Conservation (phyloP, 64 coral and sea anemone genomes). For the Actinia equina region DNA sequence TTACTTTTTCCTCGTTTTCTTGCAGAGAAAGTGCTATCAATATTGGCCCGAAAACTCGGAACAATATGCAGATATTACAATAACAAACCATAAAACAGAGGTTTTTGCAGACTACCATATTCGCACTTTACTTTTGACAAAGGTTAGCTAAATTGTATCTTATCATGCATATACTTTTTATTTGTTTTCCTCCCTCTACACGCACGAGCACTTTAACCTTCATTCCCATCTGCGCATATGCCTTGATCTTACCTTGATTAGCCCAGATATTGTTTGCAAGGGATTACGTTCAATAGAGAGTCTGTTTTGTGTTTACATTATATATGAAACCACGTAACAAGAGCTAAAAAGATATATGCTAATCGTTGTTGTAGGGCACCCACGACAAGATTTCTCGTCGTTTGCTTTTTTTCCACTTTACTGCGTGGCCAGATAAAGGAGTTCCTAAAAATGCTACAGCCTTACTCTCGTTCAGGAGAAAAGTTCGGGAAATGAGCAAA, state of each 20-base stretch:
- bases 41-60: slow-evolving; percentile 67
- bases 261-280: too few relatives aligned
- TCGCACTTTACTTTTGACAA: slow-evolving; percentile 53
- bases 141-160: slow-evolving; percentile 31
- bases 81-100: slow-evolving; percentile 58
- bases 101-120: slow-evolving; percentile 74
- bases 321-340: background rate
- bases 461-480: slow-evolving; percentile 36
- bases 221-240: too few relatives aligned
- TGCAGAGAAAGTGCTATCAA: slow-evolving; percentile 77
- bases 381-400: slow-evolving; percentile 20
- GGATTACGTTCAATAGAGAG: too few relatives aligned
- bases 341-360: background rate
- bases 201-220: too few relatives aligned
- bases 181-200: background rate
- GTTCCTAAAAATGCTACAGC: slow-evolving; percentile 52
- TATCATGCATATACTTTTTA: background rate
- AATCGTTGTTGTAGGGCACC: background rate
- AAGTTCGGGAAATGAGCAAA: slow-evolving; percentile 18
- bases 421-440: slow-evolving; percentile 62
- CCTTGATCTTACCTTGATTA: too few relatives aligned
- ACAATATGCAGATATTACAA: slow-evolving; percentile 37
- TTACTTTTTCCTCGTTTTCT: background rate
- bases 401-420: slow-evolving; percentile 51
- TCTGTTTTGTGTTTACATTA: too few relatives aligned